Conservation (phyloP, 2,797 vertebrate genomes). For the Ctenochaetus hawaiiensis region DNA sequence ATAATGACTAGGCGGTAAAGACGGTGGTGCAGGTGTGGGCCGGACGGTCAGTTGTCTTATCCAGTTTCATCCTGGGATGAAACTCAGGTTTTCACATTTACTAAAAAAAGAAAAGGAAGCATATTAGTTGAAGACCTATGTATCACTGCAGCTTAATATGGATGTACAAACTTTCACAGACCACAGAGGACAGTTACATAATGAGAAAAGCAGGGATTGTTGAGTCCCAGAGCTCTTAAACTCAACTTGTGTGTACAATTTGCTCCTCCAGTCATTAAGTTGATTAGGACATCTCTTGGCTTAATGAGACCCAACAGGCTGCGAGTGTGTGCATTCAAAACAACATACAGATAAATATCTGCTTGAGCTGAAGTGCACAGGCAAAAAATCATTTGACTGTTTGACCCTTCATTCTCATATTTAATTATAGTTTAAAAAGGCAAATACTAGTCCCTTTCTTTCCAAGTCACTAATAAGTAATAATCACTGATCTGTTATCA, state of each 20-base stretch:
- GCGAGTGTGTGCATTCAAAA: conserved; percentile 10
- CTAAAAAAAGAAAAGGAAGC: conserved; percentile 81
- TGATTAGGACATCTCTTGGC: conserved; percentile 62
- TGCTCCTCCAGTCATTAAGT: conserved; percentile 47
- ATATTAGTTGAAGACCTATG: conserved; percentile 67
- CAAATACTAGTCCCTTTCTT: conserved; percentile 26
- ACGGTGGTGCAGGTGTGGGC: conserved; percentile 74
- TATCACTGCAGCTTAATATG: conserved; percentile 57
- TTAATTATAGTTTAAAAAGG: conserved; percentile 5
- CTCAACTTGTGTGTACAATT: conserved; percentile 40
- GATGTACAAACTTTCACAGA: conserved; percentile 67
- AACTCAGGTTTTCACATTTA: conserved; percentile 87
- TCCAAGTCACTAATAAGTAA: conserved; percentile 43
- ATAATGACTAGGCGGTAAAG: conserved; percentile 76
- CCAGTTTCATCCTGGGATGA: conserved; percentile 76
- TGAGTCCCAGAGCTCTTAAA: conserved; percentile 49
- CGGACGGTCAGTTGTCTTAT: conserved; percentile 68
- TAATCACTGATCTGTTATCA: conserved; percentile 68
- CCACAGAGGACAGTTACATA: conserved; percentile 66
- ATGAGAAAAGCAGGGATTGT: conserved; percentile 57
- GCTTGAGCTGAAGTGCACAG: conserved; percentile 7
- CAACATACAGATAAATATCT: conserved; percentile 31
- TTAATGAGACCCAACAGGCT: conserved; percentile 69
- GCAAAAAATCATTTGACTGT: conserved; percentile 31
- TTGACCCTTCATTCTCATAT: not conserved